These are phyloP conservation scores for Peromyscus aztecus DNA, from an alignment of 2,797 vertebrate species.

Conservation along the genomic window DNA sequence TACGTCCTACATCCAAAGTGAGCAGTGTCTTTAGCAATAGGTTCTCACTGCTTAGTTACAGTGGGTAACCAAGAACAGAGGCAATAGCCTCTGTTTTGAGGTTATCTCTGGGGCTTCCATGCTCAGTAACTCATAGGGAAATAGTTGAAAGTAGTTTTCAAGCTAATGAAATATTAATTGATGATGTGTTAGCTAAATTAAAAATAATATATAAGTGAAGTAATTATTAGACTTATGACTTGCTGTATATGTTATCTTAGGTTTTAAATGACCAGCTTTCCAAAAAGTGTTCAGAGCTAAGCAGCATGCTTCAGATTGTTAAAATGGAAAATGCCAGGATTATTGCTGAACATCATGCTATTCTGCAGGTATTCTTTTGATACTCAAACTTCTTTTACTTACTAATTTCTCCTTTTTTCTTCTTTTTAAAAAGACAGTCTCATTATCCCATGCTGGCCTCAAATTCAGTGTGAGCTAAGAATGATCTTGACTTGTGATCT, in stretches of 20 bases:
- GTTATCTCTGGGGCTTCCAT: neutral
- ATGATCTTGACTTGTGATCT: neutral
- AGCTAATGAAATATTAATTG: conserved; percentile 4
- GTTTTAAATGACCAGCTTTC: conserved; percentile 86
- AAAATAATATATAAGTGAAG: neutral
- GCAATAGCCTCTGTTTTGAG: neutral
- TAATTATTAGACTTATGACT: conserved; percentile 9
- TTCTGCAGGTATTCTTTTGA: conserved; percentile 84
- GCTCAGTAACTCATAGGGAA: neutral
- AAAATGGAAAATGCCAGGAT: conserved; percentile 86
- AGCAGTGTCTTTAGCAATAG: neutral
- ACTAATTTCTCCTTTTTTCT: neutral
- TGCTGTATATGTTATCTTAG: conserved; percentile 76
- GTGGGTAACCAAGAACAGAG: neutral
- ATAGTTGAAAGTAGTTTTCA: conserved; percentile 47
- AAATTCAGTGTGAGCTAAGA: neutral
- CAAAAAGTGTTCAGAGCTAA: conserved; percentile 87
- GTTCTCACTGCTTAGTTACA: neutral
- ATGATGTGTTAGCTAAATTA: conserved; percentile 30
- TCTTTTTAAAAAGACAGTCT: neutral
- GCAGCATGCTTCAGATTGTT: conserved; percentile 80
- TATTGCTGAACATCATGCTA: conserved; percentile 83
- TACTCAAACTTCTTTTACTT: neutral
- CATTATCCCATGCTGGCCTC: neutral
- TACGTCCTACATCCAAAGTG: neutral